phyloP scores from a whole-genome alignment of 92 coral and sea anemone genomes.

The Parazoanthus swiftii region DNA sequence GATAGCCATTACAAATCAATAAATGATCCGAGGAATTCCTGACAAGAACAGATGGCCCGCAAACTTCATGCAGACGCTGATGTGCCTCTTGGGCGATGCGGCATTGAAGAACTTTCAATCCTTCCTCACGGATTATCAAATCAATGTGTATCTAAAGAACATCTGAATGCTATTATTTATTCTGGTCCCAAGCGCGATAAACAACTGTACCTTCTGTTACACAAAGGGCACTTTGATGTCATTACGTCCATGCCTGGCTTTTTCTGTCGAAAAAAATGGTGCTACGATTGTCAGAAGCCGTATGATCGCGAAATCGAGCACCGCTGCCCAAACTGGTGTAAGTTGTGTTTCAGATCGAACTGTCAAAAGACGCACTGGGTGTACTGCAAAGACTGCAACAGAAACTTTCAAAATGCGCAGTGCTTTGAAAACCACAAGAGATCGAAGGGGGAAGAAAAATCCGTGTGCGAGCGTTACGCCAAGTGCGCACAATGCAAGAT shows the following conservation, averaged over 20 bases:
- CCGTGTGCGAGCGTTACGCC: background rate
- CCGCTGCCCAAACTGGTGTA: constrained; percentile 36
- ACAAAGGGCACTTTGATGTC: constrained; percentile 50
- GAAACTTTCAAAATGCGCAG: background rate
- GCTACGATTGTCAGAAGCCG: constrained; percentile 49
- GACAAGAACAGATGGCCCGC: constrained; percentile 26
- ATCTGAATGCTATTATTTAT: constrained; percentile 38
- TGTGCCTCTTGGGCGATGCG: constrained; percentile 40
- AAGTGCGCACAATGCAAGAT: background rate
- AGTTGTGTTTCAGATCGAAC: background rate
- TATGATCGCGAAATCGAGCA: constrained; percentile 49
- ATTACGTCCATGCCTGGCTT: constrained; percentile 57
- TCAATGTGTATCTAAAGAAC: constrained; percentile 40
- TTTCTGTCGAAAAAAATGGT: constrained; percentile 40
- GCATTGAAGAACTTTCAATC: constrained; percentile 46
- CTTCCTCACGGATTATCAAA: constrained; percentile 27
- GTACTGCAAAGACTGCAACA: background rate
- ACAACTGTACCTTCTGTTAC: constrained; percentile 39
- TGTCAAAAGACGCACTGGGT: background rate
- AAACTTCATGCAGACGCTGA: constrained; percentile 22
- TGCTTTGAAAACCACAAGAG: background rate
- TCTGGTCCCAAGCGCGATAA: constrained; percentile 56
- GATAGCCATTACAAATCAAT: constrained; percentile 15
- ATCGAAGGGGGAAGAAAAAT: background rate
- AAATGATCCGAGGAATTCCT: background rate